These are phyloP conservation scores for Chelmon rostratus DNA, from an alignment of 2,797 vertebrate species.

Conservation along the genomic window DNA sequence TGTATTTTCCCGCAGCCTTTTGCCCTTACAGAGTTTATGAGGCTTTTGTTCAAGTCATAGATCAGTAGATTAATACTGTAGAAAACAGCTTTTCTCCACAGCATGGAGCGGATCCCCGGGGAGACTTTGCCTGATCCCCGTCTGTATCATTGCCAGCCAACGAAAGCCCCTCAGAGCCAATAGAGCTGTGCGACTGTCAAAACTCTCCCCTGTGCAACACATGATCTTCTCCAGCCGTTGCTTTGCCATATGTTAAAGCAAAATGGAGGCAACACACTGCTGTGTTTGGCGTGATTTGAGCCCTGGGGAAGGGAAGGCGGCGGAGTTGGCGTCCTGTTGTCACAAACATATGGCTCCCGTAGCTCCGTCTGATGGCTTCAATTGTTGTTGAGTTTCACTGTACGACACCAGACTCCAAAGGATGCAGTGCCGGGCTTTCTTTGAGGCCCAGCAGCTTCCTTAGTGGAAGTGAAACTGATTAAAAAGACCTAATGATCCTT, in stretches of 20 bases:
- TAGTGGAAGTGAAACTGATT: conserved; percentile 62
- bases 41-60: conserved; percentile 68
- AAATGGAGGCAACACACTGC: conserved; percentile 58
- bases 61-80: conserved; percentile 71
- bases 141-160: conserved; percentile 66
- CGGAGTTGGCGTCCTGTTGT: conserved; percentile 61
- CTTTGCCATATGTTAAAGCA: conserved; percentile 76
- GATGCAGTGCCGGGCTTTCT: conserved; percentile 42
- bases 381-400: conserved; percentile 51
- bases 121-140: conserved; percentile 57
- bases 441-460: conserved; percentile 48
- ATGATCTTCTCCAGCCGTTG: conserved; percentile 56
- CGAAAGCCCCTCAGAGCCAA: conserved; percentile 60
- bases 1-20: conserved; percentile 31
- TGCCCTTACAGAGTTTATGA: conserved; percentile 43
- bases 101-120: conserved; percentile 43
- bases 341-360: conserved; percentile 68
- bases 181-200: conserved; percentile 69
- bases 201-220: conserved; percentile 61
- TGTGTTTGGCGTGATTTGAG: conserved; percentile 62
- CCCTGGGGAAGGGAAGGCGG: conserved; percentile 51
- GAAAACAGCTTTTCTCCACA: conserved; percentile 71
- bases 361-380: conserved; percentile 54
- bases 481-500: conserved; percentile 74
- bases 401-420: conserved; percentile 41